phyloP scores from a whole-genome alignment of 2,888 invertebrate species.

The Ophion costatus region DNA sequence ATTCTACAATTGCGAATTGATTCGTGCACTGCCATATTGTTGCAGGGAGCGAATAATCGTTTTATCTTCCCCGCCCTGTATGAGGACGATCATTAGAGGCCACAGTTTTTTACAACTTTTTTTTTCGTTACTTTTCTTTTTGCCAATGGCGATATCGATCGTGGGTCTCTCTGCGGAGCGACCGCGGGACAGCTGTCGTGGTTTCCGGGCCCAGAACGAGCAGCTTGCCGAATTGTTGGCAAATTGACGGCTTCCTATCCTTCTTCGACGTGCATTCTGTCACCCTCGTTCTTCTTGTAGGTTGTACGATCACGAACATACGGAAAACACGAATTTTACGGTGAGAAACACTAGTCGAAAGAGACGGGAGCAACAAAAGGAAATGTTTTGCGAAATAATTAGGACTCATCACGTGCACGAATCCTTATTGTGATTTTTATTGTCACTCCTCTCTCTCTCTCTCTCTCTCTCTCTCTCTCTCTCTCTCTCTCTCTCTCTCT shows the following conservation, averaged over 20 bases:
- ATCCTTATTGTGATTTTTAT: slow-evolving; percentile 49
- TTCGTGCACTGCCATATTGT: neutral
- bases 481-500: too few species aligned
- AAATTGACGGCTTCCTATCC: slow-evolving; percentile 76
- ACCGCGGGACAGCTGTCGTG: slow-evolving; percentile 75
- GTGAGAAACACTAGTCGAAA: slow-evolving; percentile 32
- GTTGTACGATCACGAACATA: slow-evolving; percentile 25
- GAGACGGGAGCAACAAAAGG: slow-evolving; percentile 1
- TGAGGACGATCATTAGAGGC: neutral
- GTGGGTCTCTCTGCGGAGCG: slow-evolving; percentile 34
- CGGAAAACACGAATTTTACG: slow-evolving; percentile 27
- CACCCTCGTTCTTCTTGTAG: slow-evolving; percentile 58
- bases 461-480: too few species aligned
- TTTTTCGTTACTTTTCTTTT: neutral
- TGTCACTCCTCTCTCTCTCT: neutral
- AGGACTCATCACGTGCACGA: slow-evolving; percentile 32
- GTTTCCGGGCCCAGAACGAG: slow-evolving; percentile 74
- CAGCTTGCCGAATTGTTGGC: slow-evolving; percentile 77
- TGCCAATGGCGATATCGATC: slow-evolving; percentile 9
- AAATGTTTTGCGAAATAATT: slow-evolving; percentile 36
- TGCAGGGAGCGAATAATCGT: slow-evolving; percentile 8
- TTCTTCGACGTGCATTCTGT: slow-evolving; percentile 29
- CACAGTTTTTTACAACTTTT: slow-evolving; percentile 16
- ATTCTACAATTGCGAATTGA: neutral
- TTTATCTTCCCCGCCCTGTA: neutral